These are phyloP conservation scores for Drosophila saltans DNA, from an alignment of 1,140 invertebrate species.

Conservation along the genomic window DNA sequence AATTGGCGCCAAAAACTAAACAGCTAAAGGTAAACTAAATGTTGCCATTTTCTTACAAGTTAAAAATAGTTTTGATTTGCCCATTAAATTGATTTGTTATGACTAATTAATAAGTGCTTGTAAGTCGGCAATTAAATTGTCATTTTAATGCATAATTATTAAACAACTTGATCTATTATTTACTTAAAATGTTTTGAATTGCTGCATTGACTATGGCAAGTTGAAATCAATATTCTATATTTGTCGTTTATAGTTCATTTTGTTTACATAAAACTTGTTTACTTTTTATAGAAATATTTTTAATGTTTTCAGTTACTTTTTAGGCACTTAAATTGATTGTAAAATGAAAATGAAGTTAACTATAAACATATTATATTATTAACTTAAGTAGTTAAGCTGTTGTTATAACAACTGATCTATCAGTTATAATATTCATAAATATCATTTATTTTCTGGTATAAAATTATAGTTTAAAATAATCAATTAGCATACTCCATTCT, in stretches of 20 bases:
- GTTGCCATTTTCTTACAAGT: constrained; percentile 45
- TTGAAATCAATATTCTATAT: not conserved
- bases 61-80: constrained; percentile 44
- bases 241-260: not conserved
- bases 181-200: not conserved
- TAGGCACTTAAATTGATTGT: no score
- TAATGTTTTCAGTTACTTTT: no score
- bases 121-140: constrained; percentile 39
- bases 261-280: no score
- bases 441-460: no score
- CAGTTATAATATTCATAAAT: no score
- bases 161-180: constrained; percentile 3
- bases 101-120: constrained; percentile 13
- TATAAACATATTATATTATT: no score
- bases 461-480: no score
- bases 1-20: constrained; percentile 30
- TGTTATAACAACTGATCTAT: no score
- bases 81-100: constrained; percentile 38
- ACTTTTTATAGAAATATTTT: no score
- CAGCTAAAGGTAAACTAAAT: not conserved
- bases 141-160: constrained; percentile 7
- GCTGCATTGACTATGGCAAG: not conserved
- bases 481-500: no score
- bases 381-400: no score
- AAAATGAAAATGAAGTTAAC: no score